These are phyloP conservation scores for Molossus molossus DNA, from an alignment of 2,797 vertebrate species.

Conservation along the genomic window DNA sequence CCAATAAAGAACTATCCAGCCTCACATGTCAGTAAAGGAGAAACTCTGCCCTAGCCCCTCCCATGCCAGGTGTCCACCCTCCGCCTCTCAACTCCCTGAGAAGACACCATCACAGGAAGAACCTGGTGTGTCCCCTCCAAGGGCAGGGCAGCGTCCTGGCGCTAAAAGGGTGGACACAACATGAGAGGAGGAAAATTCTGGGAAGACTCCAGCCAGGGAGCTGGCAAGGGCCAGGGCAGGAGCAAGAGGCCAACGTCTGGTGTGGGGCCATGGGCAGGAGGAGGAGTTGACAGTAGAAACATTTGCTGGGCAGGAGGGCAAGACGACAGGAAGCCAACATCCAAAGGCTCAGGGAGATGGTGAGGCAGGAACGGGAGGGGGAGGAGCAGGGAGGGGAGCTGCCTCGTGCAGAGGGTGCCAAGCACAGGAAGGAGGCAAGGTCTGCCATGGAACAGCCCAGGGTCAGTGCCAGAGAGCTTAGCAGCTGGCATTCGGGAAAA, in stretches of 20 bases:
- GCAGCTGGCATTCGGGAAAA: constrained; percentile 48
- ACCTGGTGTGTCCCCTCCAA: neutral
- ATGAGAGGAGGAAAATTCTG: too few species aligned
- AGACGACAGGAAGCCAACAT: neutral
- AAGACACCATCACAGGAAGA: neutral
- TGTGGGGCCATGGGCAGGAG: neutral
- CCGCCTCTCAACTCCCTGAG: neutral
- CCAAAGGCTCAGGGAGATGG: neutral
- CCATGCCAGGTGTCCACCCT: neutral
- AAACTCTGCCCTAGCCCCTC: neutral
- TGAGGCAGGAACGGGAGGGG: neutral
- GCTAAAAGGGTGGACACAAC: neutral
- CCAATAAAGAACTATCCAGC: neutral
- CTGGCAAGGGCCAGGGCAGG: neutral
- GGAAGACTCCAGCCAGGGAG: neutral
- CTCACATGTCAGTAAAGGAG: neutral
- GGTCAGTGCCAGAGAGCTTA: constrained; percentile 4
- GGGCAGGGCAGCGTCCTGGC: neutral
- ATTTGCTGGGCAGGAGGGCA: neutral
- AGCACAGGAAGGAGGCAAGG: constrained; percentile 16
- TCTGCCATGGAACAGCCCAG: neutral
- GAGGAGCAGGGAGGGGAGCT: neutral
- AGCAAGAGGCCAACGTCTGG: neutral
- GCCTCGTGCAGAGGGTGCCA: neutral
- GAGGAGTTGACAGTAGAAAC: neutral